Evolutionary conservation across 2,888 invertebrate genomes (phyloP).

Genomic region (Dicranocentrus wangi): DNA sequence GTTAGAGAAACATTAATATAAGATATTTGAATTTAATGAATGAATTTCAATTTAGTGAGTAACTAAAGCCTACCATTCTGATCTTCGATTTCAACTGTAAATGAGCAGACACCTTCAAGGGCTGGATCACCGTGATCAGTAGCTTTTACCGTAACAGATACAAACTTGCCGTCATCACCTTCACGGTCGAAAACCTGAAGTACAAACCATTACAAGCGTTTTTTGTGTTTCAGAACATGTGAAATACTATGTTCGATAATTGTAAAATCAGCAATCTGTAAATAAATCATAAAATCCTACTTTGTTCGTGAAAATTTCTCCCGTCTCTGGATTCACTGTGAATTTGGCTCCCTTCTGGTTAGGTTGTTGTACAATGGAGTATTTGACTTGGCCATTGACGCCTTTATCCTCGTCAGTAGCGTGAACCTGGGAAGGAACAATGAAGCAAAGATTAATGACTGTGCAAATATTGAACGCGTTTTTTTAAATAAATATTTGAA

Average conservation of each 20-base stretch:
- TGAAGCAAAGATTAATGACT: no score
- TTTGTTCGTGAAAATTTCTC: conserved; percentile 95
- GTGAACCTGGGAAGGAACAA: no score
- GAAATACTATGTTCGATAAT: no score
- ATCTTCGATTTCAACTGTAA: conserved; percentile 97
- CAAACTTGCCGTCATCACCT: conserved; percentile 96
- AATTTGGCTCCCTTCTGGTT: conserved; percentile 96
- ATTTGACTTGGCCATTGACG: conserved; percentile 94
- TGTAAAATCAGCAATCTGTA: no score
- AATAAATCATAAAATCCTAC: no score
- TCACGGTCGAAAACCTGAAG: conserved; percentile 91
- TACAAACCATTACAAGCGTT: background rate
- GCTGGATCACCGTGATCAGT: conserved; percentile 99
- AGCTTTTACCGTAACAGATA: conserved; percentile 96
- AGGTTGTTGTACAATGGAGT: conserved; percentile 96
- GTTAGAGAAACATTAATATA: background rate
- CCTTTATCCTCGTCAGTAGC: conserved; percentile 97
- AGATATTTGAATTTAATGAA: background rate
- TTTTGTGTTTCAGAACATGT: no score
- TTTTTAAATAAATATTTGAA: no score
- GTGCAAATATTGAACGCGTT: no score
- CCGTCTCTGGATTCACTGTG: conserved; percentile 95
- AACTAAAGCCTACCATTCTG: conserved; percentile 89
- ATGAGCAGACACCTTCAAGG: conserved; percentile 97
- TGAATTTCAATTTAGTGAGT: no score